Evolutionary conservation across 2,888 invertebrate genomes (phyloP), one percentile per base, ranked within the genome.

Genomic region (Syrphus vitripennis): DNA sequence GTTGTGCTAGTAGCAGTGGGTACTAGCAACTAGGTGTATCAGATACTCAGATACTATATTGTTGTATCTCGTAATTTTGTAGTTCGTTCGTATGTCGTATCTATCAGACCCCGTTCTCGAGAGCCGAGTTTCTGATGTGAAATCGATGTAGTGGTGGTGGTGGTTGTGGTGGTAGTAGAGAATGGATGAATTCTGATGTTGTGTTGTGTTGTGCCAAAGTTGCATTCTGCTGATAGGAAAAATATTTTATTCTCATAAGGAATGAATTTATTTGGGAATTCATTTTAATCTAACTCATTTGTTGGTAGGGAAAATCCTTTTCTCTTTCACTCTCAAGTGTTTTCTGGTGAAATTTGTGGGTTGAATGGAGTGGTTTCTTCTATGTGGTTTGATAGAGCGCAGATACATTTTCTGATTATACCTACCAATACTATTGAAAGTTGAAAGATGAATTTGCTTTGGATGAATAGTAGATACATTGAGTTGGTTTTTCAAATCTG

Each of bases 111-210:
- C 69, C 69, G 24, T 37, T 26, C 37, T 63, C 12, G n/a, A 69
- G 42, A 42, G 42, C 31, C 9, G 72, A 45, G 89, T 88, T 88
- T 87, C 88, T 87, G n/a, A n/a, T n/a, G 78, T 88, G 55, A 48
- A 14, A 24, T 63, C 7, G n/a, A 10, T 14, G 29, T 48, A 77
- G 78, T 63, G 63, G 65, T 75, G 45, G 40, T 71, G 21, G 14
- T 87, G 53, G 72, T 83, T 48, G 61, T 86, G 82, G 71, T 61
- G 55, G 69, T n/a, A 59, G 34, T 53, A 69, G 42, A 69, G 31
- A 55, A 34, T 61, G 76, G 70, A 77, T 83, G 77, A 77, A 79
- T 50, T 76, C 63, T 45, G 59, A 42, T 76, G 87, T 87, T 83
- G 84, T 78, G 83, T 83, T 80, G 81, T 87, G 77, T 80, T 87